Evolutionary conservation across 2,888 invertebrate genomes (phyloP).

Genomic region (Drosophila planitibia): DNA sequence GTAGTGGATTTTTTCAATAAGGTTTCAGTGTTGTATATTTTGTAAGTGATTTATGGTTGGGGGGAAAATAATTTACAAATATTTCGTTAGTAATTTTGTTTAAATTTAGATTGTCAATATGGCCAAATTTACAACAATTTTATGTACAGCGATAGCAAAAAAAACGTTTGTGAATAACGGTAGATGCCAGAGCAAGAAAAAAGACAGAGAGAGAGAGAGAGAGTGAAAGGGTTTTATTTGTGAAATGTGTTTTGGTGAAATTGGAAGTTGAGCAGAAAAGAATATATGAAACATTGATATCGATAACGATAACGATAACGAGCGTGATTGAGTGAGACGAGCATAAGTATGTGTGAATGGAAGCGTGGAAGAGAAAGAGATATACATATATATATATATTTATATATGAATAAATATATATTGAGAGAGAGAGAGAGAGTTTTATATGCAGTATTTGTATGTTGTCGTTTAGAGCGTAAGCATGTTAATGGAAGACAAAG

Average conservation of each 20-base stretch:
- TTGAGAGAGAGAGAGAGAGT: conserved; percentile 18
- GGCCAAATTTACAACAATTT: conserved; percentile 61
- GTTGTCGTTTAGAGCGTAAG: conserved; percentile 69
- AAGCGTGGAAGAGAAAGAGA: conserved; percentile 6
- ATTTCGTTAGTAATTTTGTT: conserved; percentile 77
- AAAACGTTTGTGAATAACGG: conserved; percentile 5
- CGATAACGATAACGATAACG: conserved; percentile 23
- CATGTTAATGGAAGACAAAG: conserved; percentile 77
- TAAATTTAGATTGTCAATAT: conserved; percentile 34
- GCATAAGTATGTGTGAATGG: conserved; percentile 8
- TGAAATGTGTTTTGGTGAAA: conserved; percentile 8
- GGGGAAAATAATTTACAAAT: conserved; percentile 59
- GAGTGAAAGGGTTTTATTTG: conserved; percentile 3
- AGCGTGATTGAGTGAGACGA: conserved; percentile 20
- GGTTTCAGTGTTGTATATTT: conserved; percentile 25
- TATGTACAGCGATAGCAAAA: conserved; percentile 39
- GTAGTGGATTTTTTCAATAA: conserved; percentile 10
- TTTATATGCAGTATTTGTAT: conserved; percentile 43
- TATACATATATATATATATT: not conserved
- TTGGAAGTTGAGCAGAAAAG: conserved; percentile 3
- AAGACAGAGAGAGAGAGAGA: not conserved
- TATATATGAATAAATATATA: conserved; percentile 2
- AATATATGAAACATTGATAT: conserved; percentile 43
- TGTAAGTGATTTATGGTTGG: conserved; percentile 7
- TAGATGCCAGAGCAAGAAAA: not conserved